Conservation (phyloP, 1,140 invertebrate genomes). For the Steinernema khuongi region DNA sequence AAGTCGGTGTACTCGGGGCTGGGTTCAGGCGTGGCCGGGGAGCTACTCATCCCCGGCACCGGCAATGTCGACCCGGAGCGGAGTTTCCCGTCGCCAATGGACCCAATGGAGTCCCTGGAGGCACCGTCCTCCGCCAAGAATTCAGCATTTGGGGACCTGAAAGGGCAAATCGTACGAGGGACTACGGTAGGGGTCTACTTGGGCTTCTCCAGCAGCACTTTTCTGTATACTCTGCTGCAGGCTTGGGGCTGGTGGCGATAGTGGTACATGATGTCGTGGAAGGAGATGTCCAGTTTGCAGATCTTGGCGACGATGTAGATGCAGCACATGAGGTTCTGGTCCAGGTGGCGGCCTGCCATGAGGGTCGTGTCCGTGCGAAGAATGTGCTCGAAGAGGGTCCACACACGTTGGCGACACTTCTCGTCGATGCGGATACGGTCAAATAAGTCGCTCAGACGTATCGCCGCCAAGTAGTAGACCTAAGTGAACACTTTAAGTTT, state of each 20-base stretch:
- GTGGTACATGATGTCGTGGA: constrained; percentile 52
- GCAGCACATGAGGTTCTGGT: constrained; percentile 96
- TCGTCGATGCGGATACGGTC: constrained; percentile 65
- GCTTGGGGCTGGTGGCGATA: constrained; percentile 54
- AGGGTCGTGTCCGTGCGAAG: constrained; percentile 76
- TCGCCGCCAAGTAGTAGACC: constrained; percentile 84
- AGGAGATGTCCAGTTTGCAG: constrained; percentile 34
- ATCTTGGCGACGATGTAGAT: constrained; percentile 89
- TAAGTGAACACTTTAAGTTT: no score
- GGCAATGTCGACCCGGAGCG: constrained; percentile 39
- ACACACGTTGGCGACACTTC: constrained; percentile 37
- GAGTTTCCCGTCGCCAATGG: constrained; percentile 15
- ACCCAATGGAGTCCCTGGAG: constrained; percentile 44
- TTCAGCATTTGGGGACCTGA: constrained; percentile 16
- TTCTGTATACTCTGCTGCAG: constrained; percentile 41
- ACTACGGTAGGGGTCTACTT: constrained; percentile 15
- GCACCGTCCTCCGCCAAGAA: constrained; percentile 37
- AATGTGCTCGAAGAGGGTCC: constrained; percentile 90
- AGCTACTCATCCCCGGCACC: constrained; percentile 27
- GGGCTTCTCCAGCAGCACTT: constrained; percentile 38
- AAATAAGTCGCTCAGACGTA: constrained; percentile 83
- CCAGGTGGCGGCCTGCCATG: constrained; percentile 84
- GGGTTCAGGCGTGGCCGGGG: constrained; percentile 44
- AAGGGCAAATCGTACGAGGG: constrained; percentile 1
- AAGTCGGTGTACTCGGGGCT: constrained; percentile 43